phyloP scores from a whole-genome alignment of 2,797 vertebrate species.

The Acrossocheilus wenchowensis region DNA sequence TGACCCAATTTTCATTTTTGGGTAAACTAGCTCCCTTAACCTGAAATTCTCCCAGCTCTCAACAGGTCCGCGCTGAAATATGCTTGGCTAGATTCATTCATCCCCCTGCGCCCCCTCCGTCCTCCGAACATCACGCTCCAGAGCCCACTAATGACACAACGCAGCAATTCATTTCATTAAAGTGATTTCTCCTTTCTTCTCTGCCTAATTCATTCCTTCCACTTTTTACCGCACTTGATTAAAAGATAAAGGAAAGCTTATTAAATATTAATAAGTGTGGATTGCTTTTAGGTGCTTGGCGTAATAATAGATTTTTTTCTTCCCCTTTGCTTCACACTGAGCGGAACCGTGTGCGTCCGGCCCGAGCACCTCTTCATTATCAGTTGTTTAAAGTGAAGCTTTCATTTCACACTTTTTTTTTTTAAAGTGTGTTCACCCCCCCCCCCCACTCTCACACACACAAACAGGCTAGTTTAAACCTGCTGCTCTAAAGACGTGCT shows the following conservation, averaged over 20 bases:
- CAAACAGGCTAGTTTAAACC: conserved; percentile 13
- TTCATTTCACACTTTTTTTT: conserved; percentile 32
- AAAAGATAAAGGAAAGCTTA: conserved; percentile 72
- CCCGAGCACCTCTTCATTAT: conserved; percentile 30
- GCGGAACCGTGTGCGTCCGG: not conserved
- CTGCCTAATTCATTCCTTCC: conserved; percentile 65
- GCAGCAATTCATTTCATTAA: conserved; percentile 66
- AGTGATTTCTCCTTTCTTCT: conserved; percentile 44
- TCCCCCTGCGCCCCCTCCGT: conserved; percentile 52
- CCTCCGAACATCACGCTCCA: conserved; percentile 59
- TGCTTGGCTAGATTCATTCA: not conserved
- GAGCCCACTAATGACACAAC: conserved; percentile 57
- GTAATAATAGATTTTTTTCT: conserved; percentile 30
- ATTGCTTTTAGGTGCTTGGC: conserved; percentile 59
- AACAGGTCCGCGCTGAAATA: conserved; percentile 9
- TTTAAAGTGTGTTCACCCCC: not conserved
- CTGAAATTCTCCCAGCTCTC: not conserved
- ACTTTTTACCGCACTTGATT: conserved; percentile 72
- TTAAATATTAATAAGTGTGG: conserved; percentile 71
- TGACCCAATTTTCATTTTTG: conserved; percentile 21
- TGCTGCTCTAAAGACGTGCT: not conserved
- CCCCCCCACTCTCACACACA: not conserved
- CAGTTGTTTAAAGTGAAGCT: conserved; percentile 33
- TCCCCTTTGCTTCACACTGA: conserved; percentile 38
- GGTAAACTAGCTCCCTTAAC: not conserved